Percentiles rank a stretch among this genome's conserved stretches.
Conservation (phyloP, 2,797 vertebrate species). For the Taenioides sp. region DNA sequence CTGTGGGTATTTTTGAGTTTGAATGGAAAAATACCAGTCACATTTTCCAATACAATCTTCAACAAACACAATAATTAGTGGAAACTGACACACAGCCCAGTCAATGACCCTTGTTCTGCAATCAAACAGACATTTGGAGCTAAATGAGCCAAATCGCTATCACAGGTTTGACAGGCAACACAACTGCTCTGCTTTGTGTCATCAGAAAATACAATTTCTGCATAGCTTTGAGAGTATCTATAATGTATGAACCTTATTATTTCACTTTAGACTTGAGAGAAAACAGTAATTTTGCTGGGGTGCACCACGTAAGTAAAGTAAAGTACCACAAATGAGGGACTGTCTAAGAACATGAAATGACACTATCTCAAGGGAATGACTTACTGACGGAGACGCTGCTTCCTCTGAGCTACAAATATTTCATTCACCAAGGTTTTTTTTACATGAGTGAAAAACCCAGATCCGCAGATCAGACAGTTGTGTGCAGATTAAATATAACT, state of each 20-base stretch:
- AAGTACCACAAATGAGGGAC: conserved; percentile 41
- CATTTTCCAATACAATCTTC: conserved; percentile 3
- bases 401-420: conserved; percentile 33
- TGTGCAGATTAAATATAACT: conserved; percentile 40
- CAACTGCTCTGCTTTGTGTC: conserved; percentile 30
- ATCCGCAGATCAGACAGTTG: conserved; percentile 32
- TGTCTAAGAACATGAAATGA: conserved; percentile 31
- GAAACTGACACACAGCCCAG: conserved; percentile 23
- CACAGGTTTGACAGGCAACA: conserved; percentile 10
- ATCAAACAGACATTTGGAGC: conserved; percentile 37
- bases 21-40: neutral
- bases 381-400: conserved; percentile 39
- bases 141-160: conserved; percentile 44
- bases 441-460: conserved; percentile 30
- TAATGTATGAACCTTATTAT: conserved; percentile 40
- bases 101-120: conserved; percentile 41
- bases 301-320: conserved; percentile 6
- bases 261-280: conserved; percentile 45
- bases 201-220: conserved; percentile 10
- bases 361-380: neutral
- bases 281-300: conserved; percentile 65
- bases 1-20: neutral
- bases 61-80: conserved; percentile 27
- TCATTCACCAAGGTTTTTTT: conserved; percentile 42
- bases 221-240: conserved; percentile 34